Conservation (phyloP, 1,140 invertebrate species). For the Hestina assimilis region DNA sequence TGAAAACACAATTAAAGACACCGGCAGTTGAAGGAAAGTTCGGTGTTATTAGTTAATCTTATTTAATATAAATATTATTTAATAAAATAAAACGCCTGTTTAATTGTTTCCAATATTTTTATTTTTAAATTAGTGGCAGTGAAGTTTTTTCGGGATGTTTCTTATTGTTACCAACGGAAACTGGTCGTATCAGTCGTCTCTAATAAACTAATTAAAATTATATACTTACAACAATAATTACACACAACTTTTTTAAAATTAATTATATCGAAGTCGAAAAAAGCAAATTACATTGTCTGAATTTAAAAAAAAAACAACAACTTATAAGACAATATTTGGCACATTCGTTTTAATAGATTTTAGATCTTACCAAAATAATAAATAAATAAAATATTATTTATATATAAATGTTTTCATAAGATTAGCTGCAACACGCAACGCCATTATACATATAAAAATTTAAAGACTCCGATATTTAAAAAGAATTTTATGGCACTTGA, state of each 20-base stretch:
- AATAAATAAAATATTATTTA: too few relatives aligned
- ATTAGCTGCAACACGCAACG: too few relatives aligned
- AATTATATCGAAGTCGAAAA: constrained; percentile 21
- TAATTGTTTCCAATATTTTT: constrained; percentile 74
- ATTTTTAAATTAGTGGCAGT: constrained; percentile 78
- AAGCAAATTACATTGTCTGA: background rate
- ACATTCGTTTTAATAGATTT: too few relatives aligned
- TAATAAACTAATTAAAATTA: constrained; percentile 17
- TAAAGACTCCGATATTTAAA: constrained; percentile 12
- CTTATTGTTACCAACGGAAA: constrained; percentile 55
- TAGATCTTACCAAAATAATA: too few relatives aligned
- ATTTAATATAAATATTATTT: too few relatives aligned
- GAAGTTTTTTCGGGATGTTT: constrained; percentile 70
- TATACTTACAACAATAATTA: constrained; percentile 6
- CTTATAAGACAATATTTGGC: too few relatives aligned
- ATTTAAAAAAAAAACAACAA: background rate
- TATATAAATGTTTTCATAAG: too few relatives aligned
- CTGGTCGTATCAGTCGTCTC: constrained; percentile 30
- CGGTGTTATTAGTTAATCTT: too few relatives aligned
- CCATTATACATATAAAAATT: background rate
- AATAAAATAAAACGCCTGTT: constrained; percentile 23
- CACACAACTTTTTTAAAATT: background rate
- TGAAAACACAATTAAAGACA: too few relatives aligned
- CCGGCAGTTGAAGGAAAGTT: too few relatives aligned
- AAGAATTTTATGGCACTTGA: constrained; percentile 13